Conservation (phyloP, 1,140 invertebrate genomes). For the Drosophila auraria region DNA sequence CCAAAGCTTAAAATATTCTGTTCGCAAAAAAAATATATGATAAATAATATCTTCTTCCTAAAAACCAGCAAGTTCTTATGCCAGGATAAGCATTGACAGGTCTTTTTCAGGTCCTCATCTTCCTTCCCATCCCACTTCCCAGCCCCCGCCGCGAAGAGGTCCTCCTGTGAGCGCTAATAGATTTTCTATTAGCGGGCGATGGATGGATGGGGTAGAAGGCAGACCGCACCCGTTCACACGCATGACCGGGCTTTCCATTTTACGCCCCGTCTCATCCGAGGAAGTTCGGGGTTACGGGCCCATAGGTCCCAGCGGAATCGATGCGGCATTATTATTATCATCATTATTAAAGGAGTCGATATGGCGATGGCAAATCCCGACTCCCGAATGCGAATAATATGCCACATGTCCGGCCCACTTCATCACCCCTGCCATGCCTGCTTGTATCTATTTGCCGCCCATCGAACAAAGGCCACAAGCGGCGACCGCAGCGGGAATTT, state of each 20-base stretch:
- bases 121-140: slow-evolving; percentile 3
- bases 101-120: not conserved
- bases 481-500: slow-evolving; percentile 45
- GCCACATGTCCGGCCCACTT: slow-evolving; percentile 56
- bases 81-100: not conserved
- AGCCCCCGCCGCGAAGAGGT: not conserved
- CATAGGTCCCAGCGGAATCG: slow-evolving; percentile 67
- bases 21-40: not conserved
- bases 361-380: slow-evolving; percentile 56
- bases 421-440: slow-evolving; percentile 15
- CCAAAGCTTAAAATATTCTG: too few relatives aligned
- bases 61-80: too few relatives aligned
- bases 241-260: slow-evolving; percentile 79
- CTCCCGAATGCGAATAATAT: slow-evolving; percentile 66
- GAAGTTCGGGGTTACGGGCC: slow-evolving; percentile 13
- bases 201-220: not conserved
- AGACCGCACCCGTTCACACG: slow-evolving; percentile 55
- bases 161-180: slow-evolving; percentile 69
- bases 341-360: slow-evolving; percentile 78
- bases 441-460: slow-evolving; percentile 9
- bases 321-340: slow-evolving; percentile 69
- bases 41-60: not conserved
- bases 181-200: slow-evolving; percentile 69
- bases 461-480: slow-evolving; percentile 46
- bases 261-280: slow-evolving; percentile 57